Conservation (phyloP, 2,113 vertebrate species). For the Scopus umbretta region DNA sequence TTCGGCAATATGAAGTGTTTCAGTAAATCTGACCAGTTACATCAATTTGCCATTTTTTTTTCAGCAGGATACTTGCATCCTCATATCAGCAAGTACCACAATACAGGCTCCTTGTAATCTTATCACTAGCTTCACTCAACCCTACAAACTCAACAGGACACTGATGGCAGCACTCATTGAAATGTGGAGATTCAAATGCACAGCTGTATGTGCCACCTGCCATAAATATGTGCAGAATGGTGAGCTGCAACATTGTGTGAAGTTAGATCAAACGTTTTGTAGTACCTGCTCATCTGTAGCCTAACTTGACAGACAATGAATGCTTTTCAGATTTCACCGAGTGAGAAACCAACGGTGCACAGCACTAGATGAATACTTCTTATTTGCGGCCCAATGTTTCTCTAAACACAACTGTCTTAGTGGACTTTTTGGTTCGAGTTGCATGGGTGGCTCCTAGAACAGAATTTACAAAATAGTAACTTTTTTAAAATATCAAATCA, state of each 20-base stretch:
- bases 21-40: neutral
- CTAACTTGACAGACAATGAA: neutral
- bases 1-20: neutral
- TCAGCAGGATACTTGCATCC: neutral
- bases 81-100: neutral
- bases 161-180: neutral
- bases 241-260: neutral
- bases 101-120: neutral
- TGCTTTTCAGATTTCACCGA: accelerated
- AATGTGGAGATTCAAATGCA: neutral
- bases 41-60: neutral
- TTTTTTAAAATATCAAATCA: neutral
- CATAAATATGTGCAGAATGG: neutral
- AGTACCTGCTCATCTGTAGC: neutral
- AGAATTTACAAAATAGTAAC: neutral
- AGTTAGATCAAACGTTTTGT: neutral
- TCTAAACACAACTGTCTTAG: neutral
- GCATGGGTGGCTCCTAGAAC: neutral
- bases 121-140: neutral
- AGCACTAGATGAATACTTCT: neutral
- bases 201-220: neutral
- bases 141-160: neutral
- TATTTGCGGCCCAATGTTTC: neutral
- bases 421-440: neutral
- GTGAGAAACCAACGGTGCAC: neutral